These are phyloP conservation scores for Saguinus imperator DNA, from an alignment of 2,113 vertebrate species.

Conservation along the genomic window DNA sequence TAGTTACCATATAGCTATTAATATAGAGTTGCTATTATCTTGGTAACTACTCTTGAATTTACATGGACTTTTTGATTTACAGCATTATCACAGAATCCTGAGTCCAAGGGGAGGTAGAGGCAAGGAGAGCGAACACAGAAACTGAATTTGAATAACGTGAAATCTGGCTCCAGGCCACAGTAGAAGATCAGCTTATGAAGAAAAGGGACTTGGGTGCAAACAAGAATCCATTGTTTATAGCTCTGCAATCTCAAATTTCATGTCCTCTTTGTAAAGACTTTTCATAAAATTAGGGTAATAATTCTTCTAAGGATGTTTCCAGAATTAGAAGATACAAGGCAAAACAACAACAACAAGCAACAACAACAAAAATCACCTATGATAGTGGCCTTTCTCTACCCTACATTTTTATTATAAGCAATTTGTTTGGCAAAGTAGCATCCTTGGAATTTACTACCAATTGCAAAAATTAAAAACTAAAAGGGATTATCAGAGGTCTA, in stretches of 20 bases:
- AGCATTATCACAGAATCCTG: background rate
- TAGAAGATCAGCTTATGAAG: background rate
- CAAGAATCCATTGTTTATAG: slow-evolving; percentile 17
- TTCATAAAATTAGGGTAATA: slow-evolving; percentile 31
- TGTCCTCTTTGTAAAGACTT: slow-evolving; percentile 7
- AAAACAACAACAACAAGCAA: background rate
- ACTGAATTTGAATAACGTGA: background rate
- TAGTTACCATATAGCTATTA: background rate
- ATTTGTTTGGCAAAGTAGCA: slow-evolving; percentile 16
- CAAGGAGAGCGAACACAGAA: background rate
- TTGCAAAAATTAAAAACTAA: background rate
- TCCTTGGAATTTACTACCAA: slow-evolving; percentile 32
- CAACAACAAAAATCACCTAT: background rate
- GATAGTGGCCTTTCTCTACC: background rate
- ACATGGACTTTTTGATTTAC: background rate
- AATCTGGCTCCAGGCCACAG: background rate
- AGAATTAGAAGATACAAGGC: slow-evolving; percentile 23
- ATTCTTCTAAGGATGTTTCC: slow-evolving; percentile 25
- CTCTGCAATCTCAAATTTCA: background rate
- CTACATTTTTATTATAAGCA: background rate
- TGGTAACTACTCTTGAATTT: background rate
- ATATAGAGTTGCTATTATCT: background rate
- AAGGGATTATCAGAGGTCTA: background rate
- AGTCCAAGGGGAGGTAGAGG: background rate
- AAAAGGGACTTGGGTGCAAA: background rate